Percentiles rank a stretch among this genome's conserved stretches.
phyloP scores from a whole-genome alignment of 2,113 vertebrate species.

The Baryphthengus martii region DNA sequence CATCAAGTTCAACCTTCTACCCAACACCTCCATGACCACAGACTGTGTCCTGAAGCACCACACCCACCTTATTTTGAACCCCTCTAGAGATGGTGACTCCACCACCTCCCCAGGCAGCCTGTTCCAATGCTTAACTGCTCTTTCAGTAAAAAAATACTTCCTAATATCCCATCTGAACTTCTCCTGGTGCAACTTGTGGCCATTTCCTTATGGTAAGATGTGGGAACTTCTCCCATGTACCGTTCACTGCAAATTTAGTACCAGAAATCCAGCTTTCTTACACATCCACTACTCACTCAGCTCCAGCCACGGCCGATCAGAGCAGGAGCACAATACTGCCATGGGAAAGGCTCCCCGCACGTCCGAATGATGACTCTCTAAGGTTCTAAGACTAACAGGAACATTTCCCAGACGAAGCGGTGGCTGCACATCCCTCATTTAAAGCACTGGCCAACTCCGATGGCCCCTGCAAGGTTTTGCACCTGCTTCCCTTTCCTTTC shows the following conservation, averaged over 20 bases:
- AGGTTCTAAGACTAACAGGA: not conserved
- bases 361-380: rapidly evolving
- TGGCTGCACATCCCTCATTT: not conserved
- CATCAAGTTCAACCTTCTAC: too few relatives aligned
- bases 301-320: rapidly evolving
- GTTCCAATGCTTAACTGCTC: too few relatives aligned
- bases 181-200: too few relatives aligned
- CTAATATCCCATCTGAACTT: too few relatives aligned
- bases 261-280: not conserved
- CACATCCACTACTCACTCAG: rapidly evolving
- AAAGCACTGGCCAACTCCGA: rapidly evolving
- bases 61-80: too few relatives aligned
- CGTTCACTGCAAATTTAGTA: rapidly evolving
- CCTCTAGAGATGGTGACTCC: too few relatives aligned
- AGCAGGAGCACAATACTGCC: rapidly evolving
- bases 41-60: too few relatives aligned
- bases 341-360: rapidly evolving
- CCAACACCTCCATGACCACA: too few relatives aligned
- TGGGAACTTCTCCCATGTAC: not conserved
- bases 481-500: not conserved
- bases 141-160: too few relatives aligned
- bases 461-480: not conserved
- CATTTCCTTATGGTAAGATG: too few relatives aligned
- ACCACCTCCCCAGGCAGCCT: too few relatives aligned
- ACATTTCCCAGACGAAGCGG: rapidly evolving